phyloP scores from a whole-genome alignment of 2,113 vertebrate species.

The Dicerorhinus sumatrensis region DNA sequence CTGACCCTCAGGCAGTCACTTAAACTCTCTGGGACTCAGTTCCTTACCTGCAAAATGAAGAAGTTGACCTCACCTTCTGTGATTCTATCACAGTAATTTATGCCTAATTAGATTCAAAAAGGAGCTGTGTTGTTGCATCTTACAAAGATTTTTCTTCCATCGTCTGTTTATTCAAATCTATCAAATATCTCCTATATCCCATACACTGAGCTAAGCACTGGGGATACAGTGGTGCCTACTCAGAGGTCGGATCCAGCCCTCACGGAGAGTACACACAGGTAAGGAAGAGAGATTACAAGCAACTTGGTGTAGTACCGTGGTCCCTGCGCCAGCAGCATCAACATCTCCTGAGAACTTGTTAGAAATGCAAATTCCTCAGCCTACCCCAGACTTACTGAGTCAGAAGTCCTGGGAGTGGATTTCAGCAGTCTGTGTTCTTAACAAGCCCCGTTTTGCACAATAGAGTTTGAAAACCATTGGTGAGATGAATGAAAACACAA shows the following conservation, averaged over 20 bases:
- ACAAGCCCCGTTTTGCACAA: accelerated
- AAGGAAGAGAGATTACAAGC: accelerated
- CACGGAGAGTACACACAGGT: background rate
- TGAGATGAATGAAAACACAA: background rate
- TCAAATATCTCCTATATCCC: background rate
- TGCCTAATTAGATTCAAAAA: background rate
- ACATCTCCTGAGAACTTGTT: accelerated
- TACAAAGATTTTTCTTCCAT: background rate
- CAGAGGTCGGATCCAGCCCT: background rate
- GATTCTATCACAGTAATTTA: background rate
- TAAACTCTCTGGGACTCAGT: background rate
- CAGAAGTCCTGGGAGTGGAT: accelerated
- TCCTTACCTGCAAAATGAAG: background rate
- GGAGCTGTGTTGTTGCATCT: background rate
- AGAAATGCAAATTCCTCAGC: accelerated
- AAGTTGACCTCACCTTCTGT: background rate
- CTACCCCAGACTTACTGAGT: accelerated
- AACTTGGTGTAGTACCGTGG: background rate
- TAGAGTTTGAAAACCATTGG: background rate
- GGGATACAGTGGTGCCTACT: background rate
- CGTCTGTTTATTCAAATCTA: background rate
- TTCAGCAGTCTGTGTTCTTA: accelerated
- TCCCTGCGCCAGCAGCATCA: accelerated
- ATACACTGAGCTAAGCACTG: accelerated
- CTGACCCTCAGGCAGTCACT: background rate